Evolutionary conservation across 2,888 invertebrate species (phyloP), one percentile per base, ranked within the genome.

Genomic region (Dichetophora obliterata): DNA sequence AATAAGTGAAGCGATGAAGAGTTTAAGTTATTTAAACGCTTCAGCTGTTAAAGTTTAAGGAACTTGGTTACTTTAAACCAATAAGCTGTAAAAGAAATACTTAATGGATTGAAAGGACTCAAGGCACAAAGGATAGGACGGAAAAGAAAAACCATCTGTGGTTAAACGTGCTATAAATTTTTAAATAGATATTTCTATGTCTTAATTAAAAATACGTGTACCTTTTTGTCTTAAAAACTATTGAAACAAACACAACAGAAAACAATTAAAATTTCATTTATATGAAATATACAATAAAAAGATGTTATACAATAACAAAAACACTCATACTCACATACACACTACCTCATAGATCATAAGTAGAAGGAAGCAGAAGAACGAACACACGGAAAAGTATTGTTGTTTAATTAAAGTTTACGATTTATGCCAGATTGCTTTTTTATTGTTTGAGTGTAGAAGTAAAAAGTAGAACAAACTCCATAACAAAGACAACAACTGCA

Each of bases 351-450:
- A 43, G 43, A 43, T 43, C 43, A 43, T 43, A 43, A 43, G 43
- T 14, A 43, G 14, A 43, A 43, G 14, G 14, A 43, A 11, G 11
- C 43, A 11, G 43, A 5, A 37, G 37, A 19, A 59, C 59, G 27
- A 59, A 59, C 59, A 59, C 16, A 59, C 50, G 68, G 27, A 27
- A 16, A 48, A 31, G 31, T 63, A 27, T 61, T 66, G 66, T 71
- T 71, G 71, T 71, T 71, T 71, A 59, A 71, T 71, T 71, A 71
- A 71, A 71, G 71, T 71, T 71, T 59, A 59, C 71, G 59, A 71
- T 71, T 71, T 71, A 71, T 37, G 37, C 5, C 71, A 31, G 57
- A 71, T 71, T 59, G 54, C 31, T 71, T 31, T 31, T 37, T 59
- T 54, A 43, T 37, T 59, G 37, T 68, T 43, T 43, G 43, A 43